Evolutionary conservation across 2,888 invertebrate species (phyloP), one percentile per base, ranked within the genome.

Genomic region (Neoitamus cyanurus): DNA sequence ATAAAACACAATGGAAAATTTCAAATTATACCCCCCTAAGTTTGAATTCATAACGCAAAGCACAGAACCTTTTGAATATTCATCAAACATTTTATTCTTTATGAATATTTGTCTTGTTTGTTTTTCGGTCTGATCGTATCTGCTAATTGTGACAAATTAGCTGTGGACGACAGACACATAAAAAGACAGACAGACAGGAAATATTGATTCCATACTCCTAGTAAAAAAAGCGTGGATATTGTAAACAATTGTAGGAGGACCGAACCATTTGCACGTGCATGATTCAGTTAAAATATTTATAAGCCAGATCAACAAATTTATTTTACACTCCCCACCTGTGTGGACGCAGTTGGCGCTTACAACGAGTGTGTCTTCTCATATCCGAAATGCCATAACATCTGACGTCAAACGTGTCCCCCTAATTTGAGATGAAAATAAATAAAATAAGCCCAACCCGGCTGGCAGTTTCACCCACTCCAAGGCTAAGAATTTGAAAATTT

Each of bases 381-480:
- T 42, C 13, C n/a, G 42, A 42, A 42, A 30, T 72, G 72, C 72
- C 15, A 13, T 31, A 36, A 31, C 7, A 11, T 36, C 31, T 78
- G 78, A 78, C 31, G 78, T 78, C 78, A 78, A 48, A 78, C 46
- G 48, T 78, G 78, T 78, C 78, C 58, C 78, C 78, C 48, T 78
- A 28, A 75, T 37, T 75, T 42, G 36, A 73, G 58, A 58, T 58
- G 58, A 58, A 58, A 58, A 58, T 58, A 58, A 58, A 20, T n/a
- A n/a, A 58, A 58, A 58, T 58, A 58, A 58, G 25, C 20, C 15
- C 58, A 20, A 37, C 20, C 58, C 25, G 20, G 58, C 20, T 6
- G 58, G 58, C 20, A 58, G 20, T 25, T 58, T 58, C 4, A 42
- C n/a, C 42, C n/a, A 42, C 42, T 42, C 42, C 42, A 42, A 42